A percentile compares a stretch with the other conserved stretches of the same genome.
Conservation (phyloP, 2,888 invertebrate genomes). For the Hirtodrosophila trivittata region DNA sequence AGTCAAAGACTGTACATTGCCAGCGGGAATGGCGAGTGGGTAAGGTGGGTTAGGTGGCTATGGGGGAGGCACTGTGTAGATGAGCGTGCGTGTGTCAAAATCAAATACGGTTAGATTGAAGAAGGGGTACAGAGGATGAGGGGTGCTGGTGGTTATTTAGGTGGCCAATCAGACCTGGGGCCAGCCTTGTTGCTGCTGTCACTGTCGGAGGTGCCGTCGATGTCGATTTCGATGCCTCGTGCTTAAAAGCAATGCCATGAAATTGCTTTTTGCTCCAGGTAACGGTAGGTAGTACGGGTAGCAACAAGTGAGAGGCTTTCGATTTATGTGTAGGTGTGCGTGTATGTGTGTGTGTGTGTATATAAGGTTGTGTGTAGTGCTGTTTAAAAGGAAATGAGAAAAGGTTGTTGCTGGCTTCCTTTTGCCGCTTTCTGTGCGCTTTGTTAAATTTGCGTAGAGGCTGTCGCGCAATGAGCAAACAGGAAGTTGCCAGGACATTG, state of each 20-base stretch:
- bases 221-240: conserved; percentile 51
- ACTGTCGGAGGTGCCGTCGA: conserved; percentile 25
- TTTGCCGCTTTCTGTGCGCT: conserved; percentile 54
- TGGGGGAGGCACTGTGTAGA: conserved; percentile 10
- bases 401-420: conserved; percentile 70
- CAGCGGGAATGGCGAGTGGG: conserved; percentile 1
- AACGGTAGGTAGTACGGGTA: conserved; percentile 34
- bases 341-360: conserved; percentile 13
- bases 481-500: conserved; percentile 70
- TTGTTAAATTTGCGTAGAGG: conserved; percentile 58
- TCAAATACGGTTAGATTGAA: conserved; percentile 44
- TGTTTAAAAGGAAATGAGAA: conserved; percentile 70
- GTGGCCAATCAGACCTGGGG: conserved; percentile 50
- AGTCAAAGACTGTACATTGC: conserved; percentile 13
- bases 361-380: conserved; percentile 6
- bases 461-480: conserved; percentile 55
- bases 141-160: conserved; percentile 7
- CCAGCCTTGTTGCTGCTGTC: conserved; percentile 45
- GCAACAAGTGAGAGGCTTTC: conserved; percentile 64
- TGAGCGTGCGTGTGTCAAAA: conserved; percentile 32
- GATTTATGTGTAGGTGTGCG: conserved; percentile 8
- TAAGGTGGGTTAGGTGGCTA: neutral
- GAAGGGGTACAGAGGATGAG: conserved; percentile 10
- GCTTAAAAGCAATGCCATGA: conserved; percentile 67
- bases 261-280: conserved; percentile 71